Evolutionary conservation across 2,888 invertebrate genomes (phyloP), one percentile per base, ranked within the genome.

Genomic region (Bruchidius siliquastri): DNA sequence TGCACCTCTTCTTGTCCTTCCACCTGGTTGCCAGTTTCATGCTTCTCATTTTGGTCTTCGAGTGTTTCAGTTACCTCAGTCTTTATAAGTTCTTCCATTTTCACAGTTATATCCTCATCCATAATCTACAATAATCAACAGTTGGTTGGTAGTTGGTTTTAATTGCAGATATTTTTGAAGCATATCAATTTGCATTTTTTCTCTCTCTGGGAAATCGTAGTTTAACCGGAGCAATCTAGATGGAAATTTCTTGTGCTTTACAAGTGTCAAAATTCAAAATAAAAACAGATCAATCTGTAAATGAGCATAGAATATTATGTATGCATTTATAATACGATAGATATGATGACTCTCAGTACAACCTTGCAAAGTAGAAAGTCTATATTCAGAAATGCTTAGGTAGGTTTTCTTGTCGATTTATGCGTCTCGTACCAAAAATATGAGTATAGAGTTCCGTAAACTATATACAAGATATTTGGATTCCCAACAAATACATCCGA

Each of bases 321-420:
- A 72, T 2, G 72, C 21, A 68, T 67, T 72, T 13, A 49, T 8
- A 1, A 49, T 49, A 30, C 3, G 30, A 30, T 30, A 30, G 49
- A 49, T 49, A 8, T 49, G 49, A 68, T 22, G 68, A 72, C 72
- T 69, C 32, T 26, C 72, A 72, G 68, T 49, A n/a, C 72, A 72
- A 22, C 4, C 76, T 74, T 77, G 77, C 76, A 71, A 72, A 73
- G 71, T 67, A 72, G 77, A 75, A 77, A 78, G 77, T 74, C 74
- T 78, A 75, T 49, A 72, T 49, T 49, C 49, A 13, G 49, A 49
- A 49, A 49, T 49, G 18, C 8, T 49, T 13, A 49, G 49, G 49
- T 49, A n/a, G n/a, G n/a, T n/a, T n/a, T n/a, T n/a, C n/a, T n/a
- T n/a, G n/a, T n/a, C n/a, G 6, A 49, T 49, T 49, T 49, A 8